phyloP scores from a whole-genome alignment of 53 echinoderm and acorn worm species.

The Pentamera pediparva region DNA sequence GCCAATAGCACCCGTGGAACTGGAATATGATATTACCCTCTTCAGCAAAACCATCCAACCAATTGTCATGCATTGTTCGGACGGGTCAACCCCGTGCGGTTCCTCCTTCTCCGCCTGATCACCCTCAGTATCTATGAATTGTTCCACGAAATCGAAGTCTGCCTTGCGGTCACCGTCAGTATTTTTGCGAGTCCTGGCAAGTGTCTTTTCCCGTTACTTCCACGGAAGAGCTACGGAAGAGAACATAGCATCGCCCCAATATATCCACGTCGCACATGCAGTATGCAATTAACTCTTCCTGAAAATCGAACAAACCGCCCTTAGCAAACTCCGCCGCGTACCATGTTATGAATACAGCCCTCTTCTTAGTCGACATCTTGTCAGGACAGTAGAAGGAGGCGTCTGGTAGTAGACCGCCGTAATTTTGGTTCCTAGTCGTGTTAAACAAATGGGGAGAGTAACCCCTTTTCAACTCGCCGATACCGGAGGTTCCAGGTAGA shows the following conservation, averaged over 20 bases:
- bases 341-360: conserved; percentile 23
- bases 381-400: conserved; percentile 3
- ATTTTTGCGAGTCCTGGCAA: too few species aligned
- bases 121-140: neutral
- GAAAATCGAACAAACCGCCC: conserved; percentile 19
- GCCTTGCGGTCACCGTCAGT: neutral
- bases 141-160: neutral
- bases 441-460: conserved; percentile 40
- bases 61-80: conserved; percentile 6
- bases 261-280: conserved; percentile 39
- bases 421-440: neutral
- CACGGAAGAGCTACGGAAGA: conserved; percentile 14
- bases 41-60: neutral
- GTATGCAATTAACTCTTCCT: conserved; percentile 21
- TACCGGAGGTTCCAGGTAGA: conserved; percentile 32
- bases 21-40: conserved; percentile 2
- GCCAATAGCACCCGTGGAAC: conserved; percentile 19
- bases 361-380: neutral
- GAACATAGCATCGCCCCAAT: conserved; percentile 19
- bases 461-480: conserved; percentile 29
- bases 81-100: too few species aligned
- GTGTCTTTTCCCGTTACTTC: conserved; percentile 9
- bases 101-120: neutral
- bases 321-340: conserved; percentile 1
- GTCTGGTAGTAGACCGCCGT: neutral